Conservation (phyloP, 2,113 vertebrate species). For the Crocuta crocuta region DNA sequence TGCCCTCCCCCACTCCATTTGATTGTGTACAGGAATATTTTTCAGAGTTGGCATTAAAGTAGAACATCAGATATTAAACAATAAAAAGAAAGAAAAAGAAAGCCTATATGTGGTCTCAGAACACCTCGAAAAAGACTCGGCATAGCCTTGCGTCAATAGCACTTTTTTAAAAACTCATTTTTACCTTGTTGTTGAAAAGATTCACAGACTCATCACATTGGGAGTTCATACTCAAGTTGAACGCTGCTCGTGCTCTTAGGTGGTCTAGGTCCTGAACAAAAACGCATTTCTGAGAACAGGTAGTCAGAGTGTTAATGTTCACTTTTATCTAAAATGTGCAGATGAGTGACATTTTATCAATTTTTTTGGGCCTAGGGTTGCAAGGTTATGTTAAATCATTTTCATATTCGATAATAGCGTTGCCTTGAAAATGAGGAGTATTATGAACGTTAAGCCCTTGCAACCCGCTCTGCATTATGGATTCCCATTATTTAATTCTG, state of each 20-base stretch:
- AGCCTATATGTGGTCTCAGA: conserved; percentile 33
- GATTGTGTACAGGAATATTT: conserved; percentile 57
- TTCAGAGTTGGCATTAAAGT: conserved; percentile 57
- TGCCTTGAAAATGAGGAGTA: conserved; percentile 22
- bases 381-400: background rate
- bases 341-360: background rate
- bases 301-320: background rate
- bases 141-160: background rate
- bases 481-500: conserved; percentile 26
- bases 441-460: conserved; percentile 30
- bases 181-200: background rate
- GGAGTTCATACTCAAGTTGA: background rate
- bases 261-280: background rate
- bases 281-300: background rate
- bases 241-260: background rate
- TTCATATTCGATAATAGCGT: conserved; percentile 20
- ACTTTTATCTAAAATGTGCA: conserved; percentile 47
- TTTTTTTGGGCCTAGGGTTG: background rate
- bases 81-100: background rate
- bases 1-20: background rate
- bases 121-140: background rate
- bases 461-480: background rate
- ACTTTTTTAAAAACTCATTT: background rate
- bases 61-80: background rate
- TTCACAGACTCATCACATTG: background rate